Evolutionary conservation across 1,140 invertebrate genomes (phyloP), one percentile per base, ranked within the genome.

Genomic region (Copidosoma floridanum): DNA sequence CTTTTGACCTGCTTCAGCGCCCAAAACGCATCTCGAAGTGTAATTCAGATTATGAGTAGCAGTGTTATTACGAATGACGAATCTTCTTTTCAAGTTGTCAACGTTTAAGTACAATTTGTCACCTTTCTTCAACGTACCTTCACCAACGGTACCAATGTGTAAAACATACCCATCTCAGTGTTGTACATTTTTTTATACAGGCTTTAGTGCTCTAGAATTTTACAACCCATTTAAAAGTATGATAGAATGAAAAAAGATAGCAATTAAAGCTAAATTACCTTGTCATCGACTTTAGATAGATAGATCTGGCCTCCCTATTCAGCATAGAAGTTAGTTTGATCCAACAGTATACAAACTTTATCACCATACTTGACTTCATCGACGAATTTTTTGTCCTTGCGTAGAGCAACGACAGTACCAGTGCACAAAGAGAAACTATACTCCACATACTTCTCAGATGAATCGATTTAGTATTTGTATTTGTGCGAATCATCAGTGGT

Each of bases 291-390:
- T 83, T 97, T 97, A 0, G 90, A 88, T 71, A 99, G 86, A 67
- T 89, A 97, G 67, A 98, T 95, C 82, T 99, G 98, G n/a, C 98
- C 98, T 68, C 98, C 98, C 81, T 96, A 93, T 80, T 99, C 97
- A 11, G 96, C 96, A 81, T 98, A 98, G 77, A 99, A 99, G 74
- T 86, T 93, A 0, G 97, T 99, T 66, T 84, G 84, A 75, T 99
- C 94, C 48, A 69, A n/a, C n/a, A n/a, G n/a, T 37, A 54, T 29
- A 24, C 14, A 14, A 23, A 24, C 43, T 40, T 26, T 2, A 20
- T n/a, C 38, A 0, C 95, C 95, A 52, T 88, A 86, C 7, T 71
- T 78, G 11, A 97, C 89, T 77, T 88, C 81, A 63, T 96, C 81
- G 0, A 97, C 93, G 84, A 99, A 99, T 72, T 89, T 71, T 74